Percentiles rank a stretch among this genome's conserved stretches.
Conservation (phyloP, 2,888 invertebrate genomes). For the Meiosimyza decipiens region DNA sequence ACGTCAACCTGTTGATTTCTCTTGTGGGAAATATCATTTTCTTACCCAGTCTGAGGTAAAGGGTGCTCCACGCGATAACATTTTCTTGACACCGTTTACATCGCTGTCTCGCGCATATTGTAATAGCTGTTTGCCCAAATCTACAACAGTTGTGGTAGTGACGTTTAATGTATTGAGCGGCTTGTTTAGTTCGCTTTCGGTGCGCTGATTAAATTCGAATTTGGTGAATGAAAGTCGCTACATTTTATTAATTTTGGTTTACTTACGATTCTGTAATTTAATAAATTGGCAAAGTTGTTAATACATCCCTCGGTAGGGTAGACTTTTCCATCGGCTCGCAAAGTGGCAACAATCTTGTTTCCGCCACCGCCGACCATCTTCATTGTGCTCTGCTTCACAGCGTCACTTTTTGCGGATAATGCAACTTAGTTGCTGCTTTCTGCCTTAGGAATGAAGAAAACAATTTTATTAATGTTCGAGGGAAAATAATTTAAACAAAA, state of each 20-base stretch:
- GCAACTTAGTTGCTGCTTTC: conserved; percentile 1
- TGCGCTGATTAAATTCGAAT: conserved; percentile 49
- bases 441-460: conserved; percentile 35
- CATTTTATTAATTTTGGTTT: background rate
- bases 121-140: conserved; percentile 86
- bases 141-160: conserved; percentile 68
- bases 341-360: conserved; percentile 61
- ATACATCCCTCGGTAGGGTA: conserved; percentile 53
- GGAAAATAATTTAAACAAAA: conserved; percentile 45
- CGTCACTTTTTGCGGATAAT: background rate
- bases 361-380: conserved; percentile 49
- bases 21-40: conserved; percentile 24
- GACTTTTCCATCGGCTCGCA: conserved; percentile 61
- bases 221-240: background rate
- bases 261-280: conserved; percentile 62
- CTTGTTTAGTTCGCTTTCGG: conserved; percentile 53
- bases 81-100: conserved; percentile 77
- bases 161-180: conserved; percentile 47
- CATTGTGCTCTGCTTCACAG: conserved; percentile 21
- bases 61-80: conserved; percentile 89
- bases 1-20: conserved; percentile 32
- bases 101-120: conserved; percentile 84
- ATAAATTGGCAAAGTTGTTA: conserved; percentile 53
- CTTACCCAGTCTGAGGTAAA: conserved; percentile 93
- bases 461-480: conserved; percentile 37